A percentile compares a stretch with the other conserved stretches of the same genome.
Evolutionary conservation across 2,797 vertebrate species (phyloP).

Genomic region (Valencia hispanica): DNA sequence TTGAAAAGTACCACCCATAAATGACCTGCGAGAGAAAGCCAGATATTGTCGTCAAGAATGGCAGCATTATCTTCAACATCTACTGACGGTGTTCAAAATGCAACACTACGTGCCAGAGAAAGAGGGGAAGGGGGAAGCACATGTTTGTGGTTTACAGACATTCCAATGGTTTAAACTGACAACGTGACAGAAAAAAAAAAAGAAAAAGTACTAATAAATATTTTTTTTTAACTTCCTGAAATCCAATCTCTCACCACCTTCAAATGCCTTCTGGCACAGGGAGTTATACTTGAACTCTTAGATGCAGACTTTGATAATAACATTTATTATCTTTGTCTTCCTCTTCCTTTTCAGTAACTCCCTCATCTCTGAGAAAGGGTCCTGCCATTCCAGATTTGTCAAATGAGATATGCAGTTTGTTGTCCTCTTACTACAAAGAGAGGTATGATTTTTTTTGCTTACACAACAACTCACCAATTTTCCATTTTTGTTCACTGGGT

Average conservation of each 20-base stretch:
- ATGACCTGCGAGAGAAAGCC: background rate
- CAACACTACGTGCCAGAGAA: background rate
- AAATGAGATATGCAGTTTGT: constrained; percentile 48
- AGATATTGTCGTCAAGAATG: constrained; percentile 3
- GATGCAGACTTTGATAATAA: background rate
- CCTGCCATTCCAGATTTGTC: constrained; percentile 54
- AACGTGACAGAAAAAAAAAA: background rate
- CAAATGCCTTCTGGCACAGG: background rate
- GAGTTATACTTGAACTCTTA: background rate
- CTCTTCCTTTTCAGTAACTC: constrained; percentile 45
- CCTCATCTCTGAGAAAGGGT: constrained; percentile 33
- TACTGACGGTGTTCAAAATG: constrained; percentile 9
- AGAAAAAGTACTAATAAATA: background rate
- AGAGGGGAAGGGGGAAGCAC: background rate
- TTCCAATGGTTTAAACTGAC: background rate
- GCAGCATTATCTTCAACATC: constrained; percentile 27
- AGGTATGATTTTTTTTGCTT: constrained; percentile 35
- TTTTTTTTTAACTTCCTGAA: background rate
- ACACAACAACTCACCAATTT: background rate
- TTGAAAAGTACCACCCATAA: constrained; percentile 1
- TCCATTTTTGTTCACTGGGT: too few relatives aligned
- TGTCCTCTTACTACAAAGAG: constrained; percentile 66
- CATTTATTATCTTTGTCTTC: background rate
- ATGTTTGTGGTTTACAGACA: background rate
- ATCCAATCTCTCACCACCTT: background rate